A percentile compares a stretch with the other conserved stretches of the same genome.
Conservation (phyloP, 2,113 vertebrate species). For the Lagopus muta region DNA sequence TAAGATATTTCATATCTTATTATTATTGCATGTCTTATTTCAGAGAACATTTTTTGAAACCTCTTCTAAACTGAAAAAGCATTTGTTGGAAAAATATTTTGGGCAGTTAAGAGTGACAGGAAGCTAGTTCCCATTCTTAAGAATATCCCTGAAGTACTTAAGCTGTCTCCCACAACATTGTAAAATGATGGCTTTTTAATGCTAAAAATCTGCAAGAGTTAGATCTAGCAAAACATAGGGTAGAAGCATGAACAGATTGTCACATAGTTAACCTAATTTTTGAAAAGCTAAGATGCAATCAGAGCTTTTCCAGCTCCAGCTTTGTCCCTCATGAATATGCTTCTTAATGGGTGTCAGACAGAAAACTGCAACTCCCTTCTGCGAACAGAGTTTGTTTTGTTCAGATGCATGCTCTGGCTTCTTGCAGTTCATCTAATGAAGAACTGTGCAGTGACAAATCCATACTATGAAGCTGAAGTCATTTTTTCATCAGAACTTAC, state of each 20-base stretch:
- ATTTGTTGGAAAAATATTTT: background rate
- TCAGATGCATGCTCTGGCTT: slow-evolving; percentile 63
- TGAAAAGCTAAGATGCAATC: background rate
- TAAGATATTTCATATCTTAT: background rate
- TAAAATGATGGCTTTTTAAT: background rate
- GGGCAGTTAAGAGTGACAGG: background rate
- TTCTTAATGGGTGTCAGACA: slow-evolving; percentile 42
- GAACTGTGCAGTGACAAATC: slow-evolving; percentile 60
- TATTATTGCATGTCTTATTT: background rate
- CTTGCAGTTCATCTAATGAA: slow-evolving; percentile 66
- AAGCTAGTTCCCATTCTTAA: background rate
- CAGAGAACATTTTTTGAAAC: background rate
- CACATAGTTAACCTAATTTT: slow-evolving; percentile 38
- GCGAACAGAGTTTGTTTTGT: slow-evolving; percentile 76
- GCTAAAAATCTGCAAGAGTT: background rate
- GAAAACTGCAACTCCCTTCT: slow-evolving; percentile 30
- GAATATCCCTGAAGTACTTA: background rate
- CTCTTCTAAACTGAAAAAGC: background rate
- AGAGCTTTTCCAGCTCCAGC: background rate
- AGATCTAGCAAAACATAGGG: background rate
- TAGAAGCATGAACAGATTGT: background rate
- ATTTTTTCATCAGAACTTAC: slow-evolving; percentile 69
- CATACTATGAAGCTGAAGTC: slow-evolving; percentile 72
- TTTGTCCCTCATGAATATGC: slow-evolving; percentile 46
- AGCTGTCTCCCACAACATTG: background rate